Percentiles rank a stretch among this genome's conserved stretches.
Conservation (phyloP, 2,888 invertebrate species). For the Sarcophaga variegata region DNA sequence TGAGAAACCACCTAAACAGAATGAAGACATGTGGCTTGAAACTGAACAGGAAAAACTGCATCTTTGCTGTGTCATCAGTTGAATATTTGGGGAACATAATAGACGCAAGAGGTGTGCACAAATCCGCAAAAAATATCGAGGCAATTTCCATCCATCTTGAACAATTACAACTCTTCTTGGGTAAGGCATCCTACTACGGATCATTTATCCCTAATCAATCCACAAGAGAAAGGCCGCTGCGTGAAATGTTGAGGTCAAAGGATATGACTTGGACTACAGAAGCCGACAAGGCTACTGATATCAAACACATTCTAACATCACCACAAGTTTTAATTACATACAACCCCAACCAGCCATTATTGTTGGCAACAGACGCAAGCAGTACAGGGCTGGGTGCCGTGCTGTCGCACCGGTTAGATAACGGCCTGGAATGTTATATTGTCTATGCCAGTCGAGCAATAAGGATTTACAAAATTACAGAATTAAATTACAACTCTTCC, state of each 20-base stretch:
- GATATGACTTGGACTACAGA: conserved; percentile 21
- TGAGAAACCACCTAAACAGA: neutral
- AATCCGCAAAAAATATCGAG: too few relatives aligned
- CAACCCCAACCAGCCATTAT: conserved; percentile 25
- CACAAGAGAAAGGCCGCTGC: conserved; percentile 12
- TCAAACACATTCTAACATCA: conserved; percentile 6
- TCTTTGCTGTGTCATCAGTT: conserved; percentile 42
- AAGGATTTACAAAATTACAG: neutral
- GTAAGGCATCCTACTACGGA: conserved; percentile 31
- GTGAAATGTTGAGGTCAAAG: neutral
- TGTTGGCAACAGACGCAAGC: conserved; percentile 35
- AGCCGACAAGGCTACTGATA: conserved; percentile 2
- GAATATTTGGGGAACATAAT: conserved; percentile 47
- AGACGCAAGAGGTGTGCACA: too few relatives aligned
- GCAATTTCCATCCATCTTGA: neutral
- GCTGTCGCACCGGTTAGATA: conserved; percentile 31
- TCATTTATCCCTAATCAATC: conserved; percentile 19
- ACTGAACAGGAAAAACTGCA: conserved; percentile 15
- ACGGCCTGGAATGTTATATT: conserved; percentile 40
- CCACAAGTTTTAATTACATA: neutral
- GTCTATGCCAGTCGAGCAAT: conserved; percentile 58
- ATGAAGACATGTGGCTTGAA: conserved; percentile 1
- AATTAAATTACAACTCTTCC: conserved; percentile 56
- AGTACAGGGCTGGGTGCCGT: too few relatives aligned
- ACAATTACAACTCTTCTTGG: conserved; percentile 55